phyloP scores from a whole-genome alignment of 2,888 invertebrate species.

The Cantharis lateralis region DNA sequence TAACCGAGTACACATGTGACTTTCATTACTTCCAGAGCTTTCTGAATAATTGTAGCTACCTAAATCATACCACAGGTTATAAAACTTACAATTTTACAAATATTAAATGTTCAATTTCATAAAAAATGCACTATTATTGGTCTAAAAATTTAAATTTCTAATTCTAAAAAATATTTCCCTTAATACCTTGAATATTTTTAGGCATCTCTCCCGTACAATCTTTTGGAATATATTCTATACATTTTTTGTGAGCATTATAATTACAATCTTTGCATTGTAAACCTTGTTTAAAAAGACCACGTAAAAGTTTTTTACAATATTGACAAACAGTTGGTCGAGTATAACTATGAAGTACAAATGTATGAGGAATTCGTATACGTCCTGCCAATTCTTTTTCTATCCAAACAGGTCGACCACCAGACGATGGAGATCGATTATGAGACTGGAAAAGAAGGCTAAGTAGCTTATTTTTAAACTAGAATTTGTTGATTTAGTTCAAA shows the following conservation, averaged over 20 bases:
- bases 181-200: slow-evolving; percentile 56
- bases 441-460: slow-evolving; percentile 2
- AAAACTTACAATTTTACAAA: not conserved
- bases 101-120: too few species aligned
- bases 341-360: slow-evolving; percentile 95
- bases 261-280: slow-evolving; percentile 97
- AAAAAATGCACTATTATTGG: not conserved
- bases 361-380: slow-evolving; percentile 84
- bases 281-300: slow-evolving; percentile 95
- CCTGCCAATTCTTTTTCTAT: slow-evolving; percentile 71
- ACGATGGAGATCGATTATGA: slow-evolving; percentile 31
- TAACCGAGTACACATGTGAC: slow-evolving; percentile 54
- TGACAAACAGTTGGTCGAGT: slow-evolving; percentile 96
- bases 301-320: slow-evolving; percentile 91
- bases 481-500: not conserved
- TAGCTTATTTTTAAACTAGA: not conserved
- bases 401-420: slow-evolving; percentile 71
- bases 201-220: slow-evolving; percentile 85
- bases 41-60: slow-evolving; percentile 46
- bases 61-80: not conserved
- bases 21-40: slow-evolving; percentile 61
- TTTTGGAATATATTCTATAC: slow-evolving; percentile 85
- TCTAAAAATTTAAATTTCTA: not conserved
- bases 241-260: slow-evolving; percentile 95
- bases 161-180: not conserved